Base-by-base conservation (phyloP, 2,113 vertebrate genomes). In the Sorex araneus region DNA sequence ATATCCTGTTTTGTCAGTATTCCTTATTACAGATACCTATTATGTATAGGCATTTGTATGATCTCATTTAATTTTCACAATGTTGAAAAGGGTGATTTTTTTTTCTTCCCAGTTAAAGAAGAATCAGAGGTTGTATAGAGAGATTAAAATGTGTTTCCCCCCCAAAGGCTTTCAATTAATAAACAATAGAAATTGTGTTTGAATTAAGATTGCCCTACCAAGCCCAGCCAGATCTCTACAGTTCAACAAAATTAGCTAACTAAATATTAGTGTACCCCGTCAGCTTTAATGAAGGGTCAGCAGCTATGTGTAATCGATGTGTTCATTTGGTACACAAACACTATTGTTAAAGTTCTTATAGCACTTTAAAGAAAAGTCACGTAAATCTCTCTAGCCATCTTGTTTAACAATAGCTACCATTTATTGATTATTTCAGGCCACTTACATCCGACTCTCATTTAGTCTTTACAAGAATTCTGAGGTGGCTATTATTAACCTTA, bases 101-200 rank as follows among this genome's bases (percentile, higher is more conserved):
- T 95, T 95, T 91, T 79, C 57, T 90, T 57, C 19, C 45, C 3
- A 60, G 6, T 81, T 86, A 76, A 70, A 19, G 85, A 92, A 91
- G 91, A 64, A 57, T 73, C 60, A 74, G 66, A 67, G 40, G 69
- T 92, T 8, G 66, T 64, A 63, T n/a, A 70, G 70, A 78, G 43
- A 87, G 43, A 93, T 79, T 73, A 80, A 95, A 73, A 23, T 57
- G 19, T 69, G 79, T 76, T 50, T 64, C 84, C 70, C 82, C 8
- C 40, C 47, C 47, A 50, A 79, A 86, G 75, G 4, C 11, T 92
- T 85, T 21, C 32, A 69, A n/a, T 88, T 88, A 93, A 57, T 78
- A 73, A 83, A 94, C 75, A 88, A 77, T 30, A 86, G 84, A 88
- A 30, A 8, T 92, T 27, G 64, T 71, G 9, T 89, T 95, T 90